Base-by-base conservation (phyloP, 2,888 invertebrate genomes). In the Crioceris asparagi region DNA sequence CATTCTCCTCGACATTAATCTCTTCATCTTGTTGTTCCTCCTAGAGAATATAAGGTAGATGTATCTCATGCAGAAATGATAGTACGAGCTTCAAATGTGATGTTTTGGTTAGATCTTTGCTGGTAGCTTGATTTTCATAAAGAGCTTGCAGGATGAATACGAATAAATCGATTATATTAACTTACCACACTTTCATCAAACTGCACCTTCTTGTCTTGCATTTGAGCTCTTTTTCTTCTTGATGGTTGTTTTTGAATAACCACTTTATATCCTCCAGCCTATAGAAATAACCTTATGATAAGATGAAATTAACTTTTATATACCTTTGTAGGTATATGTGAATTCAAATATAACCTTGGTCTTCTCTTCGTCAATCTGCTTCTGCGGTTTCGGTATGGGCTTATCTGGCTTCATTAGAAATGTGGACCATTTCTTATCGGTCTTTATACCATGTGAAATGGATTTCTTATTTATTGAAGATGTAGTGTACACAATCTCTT, bases 341-440 rank as follows among this genome's bases (percentile, higher is more conserved):
- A n/a, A 19, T 18, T 15, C 17, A 4, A 32, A 4, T 35, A 29
- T 45, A 50, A 57, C 60, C 23, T 44, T 12, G 11, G 40, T 39
- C 40, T 56, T 56, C 34, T 48, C 47, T 35, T 40, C 46, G 43
- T 62, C 56, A 19, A 57, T 52, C 23, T 43, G 41, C 39, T 50
- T 51, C 30, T 60, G 60, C 1, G 62, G 56, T 32, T 50, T 51
- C 0, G 82, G 82, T 45, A 75, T 71, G 0, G 83, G 77, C 14
- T 81, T 66, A 48, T 75, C 71, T 1, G 85, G 85, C 51, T 79
- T 81, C 59, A 81, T 78, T 43, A 86, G 57, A 54, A 85, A 86
- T 18, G 81, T 83, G 3, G 85, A 82, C 69, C 77, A 79, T 48
- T 75, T 74, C 48, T 71, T 73, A 46, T 72, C 70, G 70, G 44